Conservation (phyloP, 2,113 vertebrate genomes). For the Casuarius casuarius region DNA sequence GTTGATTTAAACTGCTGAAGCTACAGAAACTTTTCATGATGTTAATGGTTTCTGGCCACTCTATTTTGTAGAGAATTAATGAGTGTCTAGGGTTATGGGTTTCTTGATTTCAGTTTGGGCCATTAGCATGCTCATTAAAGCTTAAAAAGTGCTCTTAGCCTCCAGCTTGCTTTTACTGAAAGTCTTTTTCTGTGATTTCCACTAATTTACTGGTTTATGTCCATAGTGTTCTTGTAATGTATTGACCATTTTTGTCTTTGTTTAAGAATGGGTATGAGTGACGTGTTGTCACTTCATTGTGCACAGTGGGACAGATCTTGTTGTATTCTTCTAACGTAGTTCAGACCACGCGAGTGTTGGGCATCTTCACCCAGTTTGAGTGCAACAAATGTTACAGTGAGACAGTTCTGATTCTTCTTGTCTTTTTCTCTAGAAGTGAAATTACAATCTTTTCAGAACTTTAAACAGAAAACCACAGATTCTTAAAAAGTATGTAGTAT, state of each 20-base stretch:
- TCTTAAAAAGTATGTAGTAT: neutral
- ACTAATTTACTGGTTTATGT: neutral
- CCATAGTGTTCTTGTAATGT: neutral
- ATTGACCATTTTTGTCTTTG: neutral
- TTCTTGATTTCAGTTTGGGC: constrained; percentile 51
- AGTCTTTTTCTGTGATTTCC: neutral
- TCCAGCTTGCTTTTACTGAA: neutral
- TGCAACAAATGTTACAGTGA: fast-evolving
- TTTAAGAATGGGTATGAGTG: neutral
- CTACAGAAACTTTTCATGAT: neutral
- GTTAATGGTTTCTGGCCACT: constrained; percentile 52
- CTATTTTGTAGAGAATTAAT: constrained; percentile 61
- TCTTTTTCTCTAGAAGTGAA: neutral
- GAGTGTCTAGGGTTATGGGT: constrained; percentile 36
- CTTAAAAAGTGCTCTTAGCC: constrained; percentile 20
- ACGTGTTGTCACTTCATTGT: neutral
- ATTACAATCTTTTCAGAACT: neutral
- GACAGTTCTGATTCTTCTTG: neutral
- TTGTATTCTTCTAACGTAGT: fast-evolving
- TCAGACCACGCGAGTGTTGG: neutral
- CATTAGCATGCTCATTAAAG: constrained; percentile 60
- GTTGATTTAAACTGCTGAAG: constrained; percentile 13
- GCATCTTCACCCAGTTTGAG: fast-evolving
- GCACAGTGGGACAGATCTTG: neutral
- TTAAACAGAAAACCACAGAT: neutral